These are phyloP conservation scores for Alligator sinensis DNA, from an alignment of 2,113 vertebrate genomes.

Conservation along the genomic window DNA sequence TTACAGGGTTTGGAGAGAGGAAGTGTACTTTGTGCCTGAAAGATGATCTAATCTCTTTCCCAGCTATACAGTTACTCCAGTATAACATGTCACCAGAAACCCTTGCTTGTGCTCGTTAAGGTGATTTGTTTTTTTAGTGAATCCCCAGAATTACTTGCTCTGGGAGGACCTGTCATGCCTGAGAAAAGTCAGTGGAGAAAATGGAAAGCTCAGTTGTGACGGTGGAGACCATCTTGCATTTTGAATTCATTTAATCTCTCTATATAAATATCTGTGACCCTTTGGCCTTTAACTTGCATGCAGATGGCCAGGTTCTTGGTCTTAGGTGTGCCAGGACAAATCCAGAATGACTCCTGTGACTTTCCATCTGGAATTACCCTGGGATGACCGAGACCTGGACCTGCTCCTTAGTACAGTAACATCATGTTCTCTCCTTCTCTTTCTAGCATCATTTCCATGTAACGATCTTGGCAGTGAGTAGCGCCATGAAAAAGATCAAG, in stretches of 20 bases:
- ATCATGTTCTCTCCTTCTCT: conserved; percentile 68
- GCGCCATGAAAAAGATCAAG: conserved; percentile 64
- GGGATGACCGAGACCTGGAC: conserved; percentile 34
- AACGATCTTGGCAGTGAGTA: conserved; percentile 70
- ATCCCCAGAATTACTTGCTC: conserved; percentile 19
- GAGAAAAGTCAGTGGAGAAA: conserved; percentile 14
- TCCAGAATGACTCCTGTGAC: conserved; percentile 34
- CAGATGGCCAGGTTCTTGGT: background rate
- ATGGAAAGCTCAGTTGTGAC: background rate
- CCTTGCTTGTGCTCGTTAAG: background rate
- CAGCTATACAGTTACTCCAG: too few relatives aligned
- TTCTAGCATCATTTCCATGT: conserved; percentile 71
- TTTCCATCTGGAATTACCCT: conserved; percentile 13
- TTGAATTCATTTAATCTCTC: too few relatives aligned
- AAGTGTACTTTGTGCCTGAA: too few relatives aligned
- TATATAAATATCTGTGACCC: background rate
- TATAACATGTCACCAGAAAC: background rate
- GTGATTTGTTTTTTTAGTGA: conserved; percentile 8
- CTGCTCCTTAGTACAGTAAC: conserved; percentile 59
- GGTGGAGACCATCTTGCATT: too few relatives aligned
- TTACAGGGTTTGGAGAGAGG: too few relatives aligned
- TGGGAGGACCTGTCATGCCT: background rate
- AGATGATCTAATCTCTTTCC: too few relatives aligned
- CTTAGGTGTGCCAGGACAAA: conserved; percentile 46
- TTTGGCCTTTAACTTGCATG: conserved; percentile 40